phyloP scores from a whole-genome alignment of 2,888 invertebrate genomes.

The Tipula confusa region DNA sequence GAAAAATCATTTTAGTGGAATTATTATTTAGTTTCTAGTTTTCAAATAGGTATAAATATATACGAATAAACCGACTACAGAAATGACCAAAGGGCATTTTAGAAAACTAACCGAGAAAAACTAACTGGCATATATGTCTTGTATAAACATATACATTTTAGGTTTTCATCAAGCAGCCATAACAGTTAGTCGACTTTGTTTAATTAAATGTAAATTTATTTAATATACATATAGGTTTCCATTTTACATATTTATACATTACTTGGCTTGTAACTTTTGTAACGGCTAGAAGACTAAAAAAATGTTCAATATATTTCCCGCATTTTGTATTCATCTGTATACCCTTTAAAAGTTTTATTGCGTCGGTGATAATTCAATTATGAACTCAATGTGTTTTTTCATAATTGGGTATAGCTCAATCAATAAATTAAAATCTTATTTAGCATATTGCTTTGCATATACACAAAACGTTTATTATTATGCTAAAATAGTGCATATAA shows the following conservation, averaged over 20 bases:
- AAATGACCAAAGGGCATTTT: constrained; percentile 12
- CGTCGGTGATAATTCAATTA: background rate
- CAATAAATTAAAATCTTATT: background rate
- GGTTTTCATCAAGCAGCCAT: background rate
- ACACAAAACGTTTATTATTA: background rate
- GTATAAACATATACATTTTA: background rate
- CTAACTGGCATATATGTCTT: background rate
- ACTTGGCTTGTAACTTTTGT: background rate
- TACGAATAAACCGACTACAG: background rate
- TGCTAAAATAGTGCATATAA: background rate
- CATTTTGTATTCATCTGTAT: background rate
- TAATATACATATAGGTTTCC: background rate
- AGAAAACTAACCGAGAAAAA: constrained; percentile 20
- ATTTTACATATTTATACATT: background rate
- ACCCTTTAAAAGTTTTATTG: background rate
- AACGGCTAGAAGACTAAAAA: background rate
- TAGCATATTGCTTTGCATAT: background rate
- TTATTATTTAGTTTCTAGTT: constrained; percentile 6
- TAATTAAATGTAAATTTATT: constrained; percentile 25
- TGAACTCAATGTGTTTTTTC: background rate
- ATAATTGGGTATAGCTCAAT: background rate
- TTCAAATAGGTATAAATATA: background rate
- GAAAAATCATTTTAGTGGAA: constrained; percentile 25
- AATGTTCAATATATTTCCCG: background rate
- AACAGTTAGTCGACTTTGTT: background rate